These are phyloP conservation scores for Periophthalmus modestus DNA, from an alignment of 2,113 vertebrate species.

Conservation along the genomic window DNA sequence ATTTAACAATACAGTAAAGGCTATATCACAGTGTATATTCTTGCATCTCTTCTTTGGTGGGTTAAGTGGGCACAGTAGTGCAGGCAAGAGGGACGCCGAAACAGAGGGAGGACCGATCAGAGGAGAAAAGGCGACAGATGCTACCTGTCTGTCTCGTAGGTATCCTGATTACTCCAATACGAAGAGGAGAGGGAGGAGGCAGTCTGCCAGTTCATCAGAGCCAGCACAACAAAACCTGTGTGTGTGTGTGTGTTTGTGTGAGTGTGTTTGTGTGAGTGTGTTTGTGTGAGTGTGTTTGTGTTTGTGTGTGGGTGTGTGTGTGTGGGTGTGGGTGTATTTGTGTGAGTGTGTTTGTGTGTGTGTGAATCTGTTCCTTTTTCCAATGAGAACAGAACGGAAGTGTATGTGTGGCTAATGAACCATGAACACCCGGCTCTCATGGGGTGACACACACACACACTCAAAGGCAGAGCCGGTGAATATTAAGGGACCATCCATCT, in stretches of 20 bases:
- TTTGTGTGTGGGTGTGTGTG: constrained; percentile 22
- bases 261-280: constrained; percentile 15
- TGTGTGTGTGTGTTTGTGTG: constrained; percentile 19
- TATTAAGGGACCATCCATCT: constrained; percentile 32
- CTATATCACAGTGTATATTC: constrained; percentile 47
- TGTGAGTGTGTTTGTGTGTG: constrained; percentile 19
- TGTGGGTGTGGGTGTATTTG: constrained; percentile 7
- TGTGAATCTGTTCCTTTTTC: constrained; percentile 52
- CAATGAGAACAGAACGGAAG: constrained; percentile 69
- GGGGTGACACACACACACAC: constrained; percentile 52
- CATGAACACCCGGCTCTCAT: constrained; percentile 72
- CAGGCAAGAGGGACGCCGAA: constrained; percentile 47
- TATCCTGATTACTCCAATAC: constrained; percentile 78
- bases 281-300: constrained; percentile 9
- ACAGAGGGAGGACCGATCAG: constrained; percentile 53
- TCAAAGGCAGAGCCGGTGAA: constrained; percentile 8
- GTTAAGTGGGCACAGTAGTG: constrained; percentile 50
- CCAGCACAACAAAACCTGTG: constrained; percentile 56
- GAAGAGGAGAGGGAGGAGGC: constrained; percentile 53
- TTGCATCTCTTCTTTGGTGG: constrained; percentile 54
- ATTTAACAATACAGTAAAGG: constrained; percentile 25
- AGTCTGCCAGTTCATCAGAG: constrained; percentile 68
- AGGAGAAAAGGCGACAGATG: constrained; percentile 77
- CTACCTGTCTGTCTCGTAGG: constrained; percentile 81
- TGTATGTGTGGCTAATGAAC: constrained; percentile 77